Evolutionary conservation across 2,113 vertebrate species (phyloP).

Genomic region (Silurus glanis): DNA sequence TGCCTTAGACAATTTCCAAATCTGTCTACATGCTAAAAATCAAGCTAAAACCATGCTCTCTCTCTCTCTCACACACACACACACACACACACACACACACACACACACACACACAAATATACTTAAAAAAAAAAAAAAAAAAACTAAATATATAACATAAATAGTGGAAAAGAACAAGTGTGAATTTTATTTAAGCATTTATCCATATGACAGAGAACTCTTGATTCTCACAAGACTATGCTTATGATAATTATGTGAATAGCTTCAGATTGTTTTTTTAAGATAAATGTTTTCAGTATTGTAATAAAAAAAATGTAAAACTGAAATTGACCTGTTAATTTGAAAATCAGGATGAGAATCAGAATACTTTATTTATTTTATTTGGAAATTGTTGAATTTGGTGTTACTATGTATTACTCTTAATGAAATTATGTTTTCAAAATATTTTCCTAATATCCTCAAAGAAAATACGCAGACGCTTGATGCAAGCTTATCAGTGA

Average conservation of each 20-base stretch:
- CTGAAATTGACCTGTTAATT: background rate
- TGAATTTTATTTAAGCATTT: background rate
- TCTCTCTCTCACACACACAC: too few species aligned
- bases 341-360: background rate
- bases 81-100: background rate
- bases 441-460: background rate
- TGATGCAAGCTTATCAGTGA: background rate
- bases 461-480: background rate
- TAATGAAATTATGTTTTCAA: background rate
- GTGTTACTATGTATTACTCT: background rate
- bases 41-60: too few species aligned
- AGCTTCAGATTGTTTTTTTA: background rate
- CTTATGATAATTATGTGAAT: background rate
- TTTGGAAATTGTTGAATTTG: too few species aligned
- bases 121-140: too few species aligned
- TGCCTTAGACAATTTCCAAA: background rate
- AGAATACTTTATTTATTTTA: too few species aligned
- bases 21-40: background rate
- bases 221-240: background rate
- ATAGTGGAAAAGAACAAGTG: background rate
- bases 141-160: background rate
- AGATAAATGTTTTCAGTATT: too few species aligned
- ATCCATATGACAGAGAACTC: background rate
- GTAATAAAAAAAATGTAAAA: too few species aligned
- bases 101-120: background rate